Evolutionary conservation across 1,140 invertebrate genomes (phyloP).

Genomic region (Phymastichus coffea): DNA sequence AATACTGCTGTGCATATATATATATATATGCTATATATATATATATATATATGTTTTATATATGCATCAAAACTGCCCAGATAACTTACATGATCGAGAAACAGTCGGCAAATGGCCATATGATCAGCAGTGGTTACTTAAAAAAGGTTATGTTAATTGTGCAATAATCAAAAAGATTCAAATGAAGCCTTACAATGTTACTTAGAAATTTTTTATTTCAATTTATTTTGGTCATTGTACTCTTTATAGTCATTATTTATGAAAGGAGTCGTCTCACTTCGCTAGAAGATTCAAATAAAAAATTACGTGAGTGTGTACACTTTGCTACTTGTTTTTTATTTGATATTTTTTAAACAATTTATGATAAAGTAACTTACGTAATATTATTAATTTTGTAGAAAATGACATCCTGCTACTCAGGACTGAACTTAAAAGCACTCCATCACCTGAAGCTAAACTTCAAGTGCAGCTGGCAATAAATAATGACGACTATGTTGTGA

Average conservation of each 20-base stretch:
- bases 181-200: constrained; percentile 42
- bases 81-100: background rate
- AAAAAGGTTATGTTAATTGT: constrained; percentile 30
- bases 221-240: constrained; percentile 44
- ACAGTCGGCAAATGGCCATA: background rate
- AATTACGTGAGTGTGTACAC: constrained; percentile 40
- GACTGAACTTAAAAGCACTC: constrained; percentile 35
- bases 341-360: constrained; percentile 1
- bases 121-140: background rate
- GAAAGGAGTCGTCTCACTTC: constrained; percentile 41
- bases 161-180: constrained; percentile 16
- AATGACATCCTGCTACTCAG: constrained; percentile 40
- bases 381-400: constrained; percentile 36
- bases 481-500: constrained; percentile 72
- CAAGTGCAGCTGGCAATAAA: constrained; percentile 7
- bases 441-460: constrained; percentile 20
- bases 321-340: constrained; percentile 26
- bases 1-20: background rate
- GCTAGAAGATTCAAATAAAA: constrained; percentile 43
- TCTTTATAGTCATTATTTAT: constrained; percentile 42
- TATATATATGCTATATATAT: too few species aligned
- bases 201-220: constrained; percentile 45
- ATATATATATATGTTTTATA: background rate
- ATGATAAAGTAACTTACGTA: constrained; percentile 11
- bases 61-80: background rate